Conservation (phyloP, 2,113 vertebrate species). For the Herpailurus yagouaroundi region DNA sequence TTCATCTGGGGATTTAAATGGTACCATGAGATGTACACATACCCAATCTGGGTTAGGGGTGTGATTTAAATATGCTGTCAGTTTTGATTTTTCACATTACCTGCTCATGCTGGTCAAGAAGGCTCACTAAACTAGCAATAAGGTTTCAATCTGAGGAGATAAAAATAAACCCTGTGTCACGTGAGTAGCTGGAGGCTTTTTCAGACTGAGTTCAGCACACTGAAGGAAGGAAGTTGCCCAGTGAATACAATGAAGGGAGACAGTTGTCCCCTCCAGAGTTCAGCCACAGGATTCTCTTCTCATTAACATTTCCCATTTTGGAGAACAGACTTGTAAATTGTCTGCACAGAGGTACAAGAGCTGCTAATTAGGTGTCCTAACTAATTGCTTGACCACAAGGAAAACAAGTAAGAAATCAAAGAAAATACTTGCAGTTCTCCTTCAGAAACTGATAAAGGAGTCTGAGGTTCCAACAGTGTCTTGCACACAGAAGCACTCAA, state of each 20-base stretch:
- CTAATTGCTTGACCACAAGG: not conserved
- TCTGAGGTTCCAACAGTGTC: not conserved
- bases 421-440: not conserved
- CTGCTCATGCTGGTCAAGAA: slow-evolving; percentile 78
- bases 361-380: slow-evolving; percentile 44
- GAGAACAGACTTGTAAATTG: slow-evolving; percentile 50
- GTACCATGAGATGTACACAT: slow-evolving; percentile 69
- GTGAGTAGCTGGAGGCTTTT: not conserved
- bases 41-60: slow-evolving; percentile 78
- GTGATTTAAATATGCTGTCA: slow-evolving; percentile 82
- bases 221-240: not conserved
- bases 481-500: not conserved
- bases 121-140: slow-evolving; percentile 82
- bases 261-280: not conserved
- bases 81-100: slow-evolving; percentile 85
- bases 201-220: slow-evolving; percentile 14
- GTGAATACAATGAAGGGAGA: not conserved
- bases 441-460: not conserved
- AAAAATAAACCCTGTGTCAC: slow-evolving; percentile 56
- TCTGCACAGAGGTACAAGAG: not conserved
- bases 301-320: slow-evolving; percentile 35
- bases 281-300: not conserved
- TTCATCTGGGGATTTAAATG: slow-evolving; percentile 73
- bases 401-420: slow-evolving; percentile 4
- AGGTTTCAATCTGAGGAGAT: slow-evolving; percentile 79